phyloP scores from a whole-genome alignment of 1,140 invertebrate species.

The Drosophila triauraria region DNA sequence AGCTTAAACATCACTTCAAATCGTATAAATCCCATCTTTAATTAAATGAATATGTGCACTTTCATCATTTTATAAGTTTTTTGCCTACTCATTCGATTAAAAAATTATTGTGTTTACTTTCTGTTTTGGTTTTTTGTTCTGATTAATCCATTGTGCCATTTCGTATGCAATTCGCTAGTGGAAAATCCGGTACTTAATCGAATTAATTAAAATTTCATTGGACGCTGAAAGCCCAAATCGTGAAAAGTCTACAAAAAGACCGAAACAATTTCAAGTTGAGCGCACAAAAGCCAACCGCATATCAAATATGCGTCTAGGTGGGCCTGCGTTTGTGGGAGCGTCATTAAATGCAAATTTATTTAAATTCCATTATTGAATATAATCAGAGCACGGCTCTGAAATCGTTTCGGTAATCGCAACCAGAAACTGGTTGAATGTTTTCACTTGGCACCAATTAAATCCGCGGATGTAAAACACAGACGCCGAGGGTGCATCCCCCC shows the following conservation, averaged over 20 bases:
- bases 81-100: slow-evolving; percentile 8
- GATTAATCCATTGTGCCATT: slow-evolving; percentile 53
- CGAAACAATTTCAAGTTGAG: slow-evolving; percentile 63
- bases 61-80: background rate
- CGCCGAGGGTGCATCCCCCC: slow-evolving; percentile 7
- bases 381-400: slow-evolving; percentile 31
- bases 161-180: slow-evolving; percentile 38
- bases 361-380: slow-evolving; percentile 66
- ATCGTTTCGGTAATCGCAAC: slow-evolving; percentile 45
- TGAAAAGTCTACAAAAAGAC: slow-evolving; percentile 43
- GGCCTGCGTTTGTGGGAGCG: background rate
- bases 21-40: background rate
- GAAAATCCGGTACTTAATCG: slow-evolving; percentile 65
- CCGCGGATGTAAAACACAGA: slow-evolving; percentile 22
- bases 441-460: slow-evolving; percentile 65
- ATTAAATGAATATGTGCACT: background rate
- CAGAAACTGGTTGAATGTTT: slow-evolving; percentile 48
- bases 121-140: slow-evolving; percentile 9
- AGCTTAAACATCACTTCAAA: background rate
- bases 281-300: slow-evolving; percentile 64
- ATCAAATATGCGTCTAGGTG: slow-evolving; percentile 56
- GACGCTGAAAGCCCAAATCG: slow-evolving; percentile 46
- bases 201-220: slow-evolving; percentile 77
- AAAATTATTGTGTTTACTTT: slow-evolving; percentile 26
- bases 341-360: slow-evolving; percentile 68